These are phyloP conservation scores for Patella pellucida DNA, from an alignment of 2,888 invertebrate genomes.

Conservation along the genomic window DNA sequence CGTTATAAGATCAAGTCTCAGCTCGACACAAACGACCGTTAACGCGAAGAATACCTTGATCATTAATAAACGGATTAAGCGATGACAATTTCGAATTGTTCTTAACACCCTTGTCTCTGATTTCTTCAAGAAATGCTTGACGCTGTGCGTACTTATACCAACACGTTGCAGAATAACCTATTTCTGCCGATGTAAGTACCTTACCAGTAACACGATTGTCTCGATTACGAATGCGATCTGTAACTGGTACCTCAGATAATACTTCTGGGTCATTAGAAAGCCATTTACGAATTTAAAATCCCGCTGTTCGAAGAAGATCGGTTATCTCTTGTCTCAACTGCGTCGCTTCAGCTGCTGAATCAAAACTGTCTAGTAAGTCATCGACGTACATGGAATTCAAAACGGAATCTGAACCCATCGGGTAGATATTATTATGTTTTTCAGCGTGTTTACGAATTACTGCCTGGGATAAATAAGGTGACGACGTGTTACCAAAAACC, in stretches of 20 bases:
- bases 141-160: background rate
- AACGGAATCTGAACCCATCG: background rate
- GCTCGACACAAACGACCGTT: background rate
- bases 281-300: no score
- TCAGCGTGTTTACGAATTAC: constrained; percentile 7
- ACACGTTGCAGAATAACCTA: background rate
- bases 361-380: no score
- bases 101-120: background rate
- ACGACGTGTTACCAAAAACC: constrained; percentile 6
- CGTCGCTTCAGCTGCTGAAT: no score
- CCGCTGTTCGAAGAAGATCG: no score
- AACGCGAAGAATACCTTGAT: background rate
- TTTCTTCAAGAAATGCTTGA: background rate
- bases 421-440: background rate
- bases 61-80: background rate
- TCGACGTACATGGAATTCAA: background rate
- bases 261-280: no score
- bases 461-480: background rate
- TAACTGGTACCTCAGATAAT: no score
- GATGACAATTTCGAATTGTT: background rate
- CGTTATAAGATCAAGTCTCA: constrained; percentile 20
- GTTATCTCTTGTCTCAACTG: no score
- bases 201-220: background rate
- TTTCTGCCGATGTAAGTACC: background rate
- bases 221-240: background rate